Base-by-base conservation (phyloP, 1,140 invertebrate genomes). In the Ips typographus region DNA sequence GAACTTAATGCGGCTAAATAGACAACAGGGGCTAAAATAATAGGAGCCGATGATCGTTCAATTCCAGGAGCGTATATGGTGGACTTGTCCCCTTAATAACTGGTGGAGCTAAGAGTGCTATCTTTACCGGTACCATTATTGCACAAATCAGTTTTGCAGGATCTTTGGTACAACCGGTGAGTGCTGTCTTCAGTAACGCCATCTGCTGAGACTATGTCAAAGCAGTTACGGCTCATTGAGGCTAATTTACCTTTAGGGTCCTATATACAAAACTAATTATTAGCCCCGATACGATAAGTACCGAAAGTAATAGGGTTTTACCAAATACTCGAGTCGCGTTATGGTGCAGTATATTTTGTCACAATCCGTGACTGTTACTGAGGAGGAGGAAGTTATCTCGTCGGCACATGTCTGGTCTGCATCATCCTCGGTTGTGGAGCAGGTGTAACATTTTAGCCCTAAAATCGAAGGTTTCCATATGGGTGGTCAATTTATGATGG, bases 281-380 rank as follows among this genome's bases (percentile, higher is more conserved):
- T 22, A 22, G 22, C 22, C 22, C 44, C 44, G n/a, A 5, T 47
- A n/a, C n/a, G 4, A 55, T 8, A 55, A 8, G 37, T 55, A 55
- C 4, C 6, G 5, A 55, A 7, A 37, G 36, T 55, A 5, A 47
- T 47, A 47, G n/a, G 44, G n/a, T 22, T 63, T 70, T 58, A 73
- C 72, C 36, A 68, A 53, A 49, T 73, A 73, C 37, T 73, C 72
- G 3, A 67, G 5, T 57, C 68, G 40, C 4, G 57, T 62, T 2
- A 73, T 68, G 3, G 59, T 68, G 41, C 72, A 73, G 38, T 71
- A 73, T 66, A 71, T 73, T 71, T 73, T 73, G 52, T 73, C 72
- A 60, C 72, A 73, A 40, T 73, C 72, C n/a, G 68, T 68, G n/a
- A 73, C 68, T 7, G 40, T 59, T 2, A 37, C 40, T 22, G 22